phyloP scores from a whole-genome alignment of 2,113 vertebrate species.

The Vanacampus margaritifer region DNA sequence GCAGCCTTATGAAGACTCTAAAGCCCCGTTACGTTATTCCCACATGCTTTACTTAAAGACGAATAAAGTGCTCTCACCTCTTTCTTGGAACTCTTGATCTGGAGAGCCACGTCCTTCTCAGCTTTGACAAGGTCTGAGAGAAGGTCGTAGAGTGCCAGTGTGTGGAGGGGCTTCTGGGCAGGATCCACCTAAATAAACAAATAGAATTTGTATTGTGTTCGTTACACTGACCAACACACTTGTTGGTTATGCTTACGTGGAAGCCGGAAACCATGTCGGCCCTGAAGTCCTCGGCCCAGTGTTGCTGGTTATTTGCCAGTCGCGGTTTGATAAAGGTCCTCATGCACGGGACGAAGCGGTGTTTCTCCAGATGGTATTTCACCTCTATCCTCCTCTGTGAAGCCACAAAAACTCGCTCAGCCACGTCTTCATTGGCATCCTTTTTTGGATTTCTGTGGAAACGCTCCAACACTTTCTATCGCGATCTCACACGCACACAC shows the following conservation, averaged over 20 bases:
- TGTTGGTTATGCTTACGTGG: conserved; percentile 50
- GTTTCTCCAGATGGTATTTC: conserved; percentile 77
- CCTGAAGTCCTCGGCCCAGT: conserved; percentile 43
- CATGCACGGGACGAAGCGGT: conserved; percentile 72
- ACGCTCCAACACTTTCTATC: conserved; percentile 77
- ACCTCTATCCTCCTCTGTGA: conserved; percentile 70
- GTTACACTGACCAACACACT: too few relatives aligned
- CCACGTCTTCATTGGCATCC: conserved; percentile 78
- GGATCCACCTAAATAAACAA: conserved; percentile 79
- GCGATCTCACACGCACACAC: too few relatives aligned
- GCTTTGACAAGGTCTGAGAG: conserved; percentile 67
- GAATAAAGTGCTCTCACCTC: conserved; percentile 72
- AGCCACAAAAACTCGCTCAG: conserved; percentile 75
- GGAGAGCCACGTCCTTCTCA: conserved; percentile 59
- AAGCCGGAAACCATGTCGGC: conserved; percentile 73
- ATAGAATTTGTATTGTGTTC: too few relatives aligned
- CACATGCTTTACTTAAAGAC: too few relatives aligned
- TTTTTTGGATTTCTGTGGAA: conserved; percentile 79
- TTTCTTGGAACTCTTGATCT: conserved; percentile 67
- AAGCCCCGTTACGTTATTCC: too few relatives aligned
- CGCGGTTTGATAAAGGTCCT: conserved; percentile 73
- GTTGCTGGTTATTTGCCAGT: conserved; percentile 44
- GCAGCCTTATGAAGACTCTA: too few relatives aligned
- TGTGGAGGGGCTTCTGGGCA: conserved; percentile 56
- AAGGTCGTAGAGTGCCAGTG: conserved; percentile 65